Base-by-base conservation (phyloP, 1,140 invertebrate genomes). In the Drosophila persimilis region DNA sequence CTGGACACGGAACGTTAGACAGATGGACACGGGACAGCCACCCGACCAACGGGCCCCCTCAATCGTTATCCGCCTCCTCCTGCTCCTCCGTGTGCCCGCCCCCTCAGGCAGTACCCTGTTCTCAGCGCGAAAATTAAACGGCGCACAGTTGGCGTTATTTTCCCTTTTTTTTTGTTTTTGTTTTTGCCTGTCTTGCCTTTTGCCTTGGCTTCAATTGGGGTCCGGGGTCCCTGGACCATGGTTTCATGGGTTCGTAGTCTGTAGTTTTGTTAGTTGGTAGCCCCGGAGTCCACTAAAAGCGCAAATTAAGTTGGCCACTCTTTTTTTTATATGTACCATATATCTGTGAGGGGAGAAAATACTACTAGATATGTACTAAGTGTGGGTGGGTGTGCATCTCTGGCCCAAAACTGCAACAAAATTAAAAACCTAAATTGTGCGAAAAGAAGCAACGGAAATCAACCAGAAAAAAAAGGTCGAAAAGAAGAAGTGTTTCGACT, bases 241-340 rank as follows among this genome's bases (percentile, higher is more conserved):
- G 31, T 50, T 43, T 58, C 65, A 46, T 9, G 6, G 3, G 46
- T 64, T 48, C 39, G 43, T 54, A 56, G 51, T 69, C 65, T 57
- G 65, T 69, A 69, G 65, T 69, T 69, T 35, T 69, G 63, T 51
- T 52, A 78, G 70, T 66, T 79, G 72, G 54, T 81, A 67, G 75
- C 78, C 78, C 83, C 60, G 61, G 71, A 83, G 83, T 83, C 73
- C 72, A 88, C 83, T 88, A 88, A 88, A 88, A 81, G 84, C 66
- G 72, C 85, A 88, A 88, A 88, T 88, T 88, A 88, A 88, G 84
- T 88, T 88, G 66, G 70, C 73, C 69, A 58, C 73, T 53, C 45
- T 72, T 35, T 15, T 26, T 24, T 26, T 26, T 47, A 20, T 53
- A 77, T 80, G 70, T 77, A 64, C 20, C 20, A 20, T 51, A 52